Base-by-base conservation (phyloP, 2,797 vertebrate genomes). In the Acrocephalus scirpaceus region DNA sequence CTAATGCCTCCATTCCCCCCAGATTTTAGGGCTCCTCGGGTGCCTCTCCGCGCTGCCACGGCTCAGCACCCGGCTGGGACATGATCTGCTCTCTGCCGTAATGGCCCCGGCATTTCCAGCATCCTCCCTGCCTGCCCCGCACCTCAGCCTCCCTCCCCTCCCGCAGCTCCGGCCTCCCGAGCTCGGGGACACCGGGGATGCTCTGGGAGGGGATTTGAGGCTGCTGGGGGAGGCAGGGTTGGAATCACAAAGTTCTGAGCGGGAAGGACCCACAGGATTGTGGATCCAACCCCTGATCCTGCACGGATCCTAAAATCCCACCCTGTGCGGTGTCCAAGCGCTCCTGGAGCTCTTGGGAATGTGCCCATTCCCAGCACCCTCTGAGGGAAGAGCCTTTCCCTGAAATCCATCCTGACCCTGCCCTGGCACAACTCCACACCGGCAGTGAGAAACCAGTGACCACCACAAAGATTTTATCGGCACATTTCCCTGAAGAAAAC, bases 1-100 rank as follows among this genome's bases (percentile, higher is more conserved):
- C 74, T 96, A 96, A 95, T 97, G 92, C 45, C 94, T 88, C 88
- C 96, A 73, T 90, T 86, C 96, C 58, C 90, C 84, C 88, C 88
- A 95, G 88, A 97, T 95, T 36, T 36, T 56, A 78, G 88, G 86
- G 89, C 93, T 96, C 88, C 92, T 91, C 26, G 92, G 90, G 75
- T 80, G 89, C 57, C 90, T 71, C 84, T 86, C 54, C 70, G 80
- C 86, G 40, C 87, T 60, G 92, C 93, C 87, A 13, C 12, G 62
- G 79, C 85, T 92, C 85, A 80, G 92, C 75, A 87, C 81, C 90
- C 88, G 82, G 48, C n/a, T 60, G 77, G 92, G 83, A 96, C 77
- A 96, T 96, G 85, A 96, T 91, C 75, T 90, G 77, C 92, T 95
- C 76, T 86, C 85, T 58, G 73, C 70, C 66, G 3, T 94, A 91